Base-by-base conservation (phyloP, 2,888 invertebrate genomes). In the Aphidius colemani region DNA sequence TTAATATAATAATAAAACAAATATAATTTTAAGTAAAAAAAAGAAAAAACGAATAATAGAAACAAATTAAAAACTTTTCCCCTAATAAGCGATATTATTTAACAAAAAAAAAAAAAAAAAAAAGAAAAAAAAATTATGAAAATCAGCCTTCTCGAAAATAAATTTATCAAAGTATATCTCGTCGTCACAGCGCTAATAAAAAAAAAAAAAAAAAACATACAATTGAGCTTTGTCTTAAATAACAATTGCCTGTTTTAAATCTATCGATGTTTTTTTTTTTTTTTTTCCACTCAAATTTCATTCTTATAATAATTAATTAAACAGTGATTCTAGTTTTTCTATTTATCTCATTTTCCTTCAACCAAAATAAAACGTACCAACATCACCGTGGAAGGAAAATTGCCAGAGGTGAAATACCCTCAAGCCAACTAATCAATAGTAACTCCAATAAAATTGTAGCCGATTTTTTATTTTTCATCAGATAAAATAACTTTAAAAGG, bases 131-230 rank as follows among this genome's bases (percentile, higher is more conserved):
- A 76, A 76, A 75, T 75, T 76, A 78, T 71, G 75, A 78, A 79
- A 80, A 80, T 81, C 81, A 81, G 81, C 81, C 81, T 81, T 81
- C 72, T 78, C 74, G 73, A 75, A 77, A 77, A 72, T 77, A 74
- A 78, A 78, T 77, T 78, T 74, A 75, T 76, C 76, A 74, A 78
- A 75, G 72, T 75, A 75, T 48, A 48, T 73, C 70, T 72, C 74
- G 74, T 72, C 74, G 74, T 82, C 81, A 80, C 81, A 81, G 81
- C 80, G 76, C 80, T 73, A 78, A 74, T 73, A 78, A 78, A 66
- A 59, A 53, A 61, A 56, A 46, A 45, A 57, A 46, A n/a, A 46
- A 46, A 39, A 30, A 30, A 46, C 46, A 18, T 45, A 10, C 30
- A 57, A 57, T 57, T 57, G 57, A 57, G 57, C 57, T 57, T 11